Evolutionary conservation across 2,888 invertebrate genomes (phyloP), one percentile per base, ranked within the genome.

Genomic region (Cheilosia grossa): DNA sequence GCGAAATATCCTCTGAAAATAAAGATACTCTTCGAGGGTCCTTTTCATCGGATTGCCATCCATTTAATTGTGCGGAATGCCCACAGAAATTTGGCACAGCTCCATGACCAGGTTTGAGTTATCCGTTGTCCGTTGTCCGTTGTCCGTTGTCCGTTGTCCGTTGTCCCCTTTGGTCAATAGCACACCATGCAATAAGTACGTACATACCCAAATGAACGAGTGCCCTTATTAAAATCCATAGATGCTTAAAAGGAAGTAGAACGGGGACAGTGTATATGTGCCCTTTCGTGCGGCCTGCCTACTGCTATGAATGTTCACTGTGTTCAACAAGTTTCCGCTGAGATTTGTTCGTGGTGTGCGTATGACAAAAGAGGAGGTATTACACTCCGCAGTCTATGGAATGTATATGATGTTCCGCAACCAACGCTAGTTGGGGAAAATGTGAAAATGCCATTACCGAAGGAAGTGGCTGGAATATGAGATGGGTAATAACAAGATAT

Each of bases 401-500:
- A 51, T 49, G 59, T 54, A 30, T 9, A 51, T 21, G 49, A 21
- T 13, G 51, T 24, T 53, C 33, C 19, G 17, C 24, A 27, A 56
- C 6, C 44, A 33, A 15, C 58, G 21, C 17, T 33, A 33, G 49
- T 51, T 47, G 54, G 53, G 42, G 78, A 54, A 78, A 82, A 82
- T 79, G 67, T 49, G 72, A 82, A 78, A 82, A 67, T 56, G 54
- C 78, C 66, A 82, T 78, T 78, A 66, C 66, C 73, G 59, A 49
- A 49, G 51, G 56, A 82, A 79, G 79, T 82, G 56, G 79, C 72
- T 58, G 66, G 72, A 66, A 78, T 73, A 61, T 78, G 40, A 82
- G 82, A 61, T 33, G 72, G 42, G 61, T 73, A 54, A 73, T 82
- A 79, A 82, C 78, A 67, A 79, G 79, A 73, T 82, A 82, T 73